Conservation (phyloP, 2,888 invertebrate species). For the Zaprionus lineosus region DNA sequence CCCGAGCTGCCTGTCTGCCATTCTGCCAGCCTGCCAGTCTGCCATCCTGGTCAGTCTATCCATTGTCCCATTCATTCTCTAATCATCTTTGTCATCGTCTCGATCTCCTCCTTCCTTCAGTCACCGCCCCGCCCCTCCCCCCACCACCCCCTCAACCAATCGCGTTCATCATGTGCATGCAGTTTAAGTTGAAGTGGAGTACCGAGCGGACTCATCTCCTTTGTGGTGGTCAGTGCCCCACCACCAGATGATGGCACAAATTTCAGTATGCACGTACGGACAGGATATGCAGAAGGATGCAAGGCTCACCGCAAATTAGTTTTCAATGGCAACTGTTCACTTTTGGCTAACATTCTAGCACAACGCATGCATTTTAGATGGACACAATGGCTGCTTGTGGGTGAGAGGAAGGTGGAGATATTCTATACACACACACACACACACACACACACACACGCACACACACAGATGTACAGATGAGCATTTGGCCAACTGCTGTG, state of each 20-base stretch:
- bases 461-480: too few relatives aligned
- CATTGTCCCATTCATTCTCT: constrained; percentile 2
- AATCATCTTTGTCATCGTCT: constrained; percentile 12
- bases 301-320: constrained; percentile 58
- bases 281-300: constrained; percentile 11
- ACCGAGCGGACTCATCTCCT: constrained; percentile 8
- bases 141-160: too few relatives aligned
- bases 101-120: constrained; percentile 8
- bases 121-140: too few relatives aligned
- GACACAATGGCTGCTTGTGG: too few relatives aligned
- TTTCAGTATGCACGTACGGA: constrained; percentile 12
- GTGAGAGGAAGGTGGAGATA: too few relatives aligned
- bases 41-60: neutral
- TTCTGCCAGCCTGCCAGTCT: neutral
- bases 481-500: constrained; percentile 12
- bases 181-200: too few relatives aligned
- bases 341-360: constrained; percentile 2
- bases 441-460: too few relatives aligned
- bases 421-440: too few relatives aligned
- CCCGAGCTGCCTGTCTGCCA: neutral
- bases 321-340: constrained; percentile 40
- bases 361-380: too few relatives aligned
- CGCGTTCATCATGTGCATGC: constrained; percentile 37
- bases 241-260: constrained; percentile 1
- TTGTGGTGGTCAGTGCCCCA: constrained; percentile 16